Evolutionary conservation across 2,797 vertebrate genomes (phyloP), one percentile per base, ranked within the genome.

Genomic region (Prionace glauca): DNA sequence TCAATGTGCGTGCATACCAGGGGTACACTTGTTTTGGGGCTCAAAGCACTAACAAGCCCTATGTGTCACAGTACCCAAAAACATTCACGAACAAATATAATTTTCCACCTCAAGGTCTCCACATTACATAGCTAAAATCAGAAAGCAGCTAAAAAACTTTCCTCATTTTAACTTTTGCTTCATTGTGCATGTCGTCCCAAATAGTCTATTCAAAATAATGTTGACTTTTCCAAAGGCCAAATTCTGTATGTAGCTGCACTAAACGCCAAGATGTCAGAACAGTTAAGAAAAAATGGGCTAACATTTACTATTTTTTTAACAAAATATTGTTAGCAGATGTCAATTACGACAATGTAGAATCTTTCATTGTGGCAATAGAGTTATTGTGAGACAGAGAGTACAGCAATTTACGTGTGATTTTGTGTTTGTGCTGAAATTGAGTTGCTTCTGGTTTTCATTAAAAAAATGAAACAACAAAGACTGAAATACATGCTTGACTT

Each of bases 311-410:
- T 24, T 67, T 92, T 45, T 41, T 72, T 56, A 22, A 50, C 69
- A 94, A 94, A 94, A 93, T 69, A 69, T 67, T 62, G 91, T 69
- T 91, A 62, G 65, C 88, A n/a, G 22, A 41, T 94, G 91, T 60
- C 91, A 94, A 71, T 71, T 18, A 36, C 69, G 65, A 67, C 36
- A 11, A 93, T 41, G 29, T 18, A 93, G 36, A 71, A 93, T 32
- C n/a, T 93, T 32, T 93, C 62, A 24, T 41, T 41, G 22, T 69
- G n/a, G 18, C 36, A 71, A 0, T 5, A 14, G 36, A 69, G n/a
- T 94, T 69, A 71, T 71, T 94, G 91, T 41, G 67, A 22, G 32
- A 71, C 2, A 67, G n/a, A 62, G 14, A 14, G 56, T 62, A 32
- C 32, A n/a, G 56, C 26, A 88, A 11, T 62, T 84, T 41, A 24